Evolutionary conservation across 2,797 vertebrate species (phyloP), one percentile per base, ranked within the genome.

Genomic region (Manis javanica): DNA sequence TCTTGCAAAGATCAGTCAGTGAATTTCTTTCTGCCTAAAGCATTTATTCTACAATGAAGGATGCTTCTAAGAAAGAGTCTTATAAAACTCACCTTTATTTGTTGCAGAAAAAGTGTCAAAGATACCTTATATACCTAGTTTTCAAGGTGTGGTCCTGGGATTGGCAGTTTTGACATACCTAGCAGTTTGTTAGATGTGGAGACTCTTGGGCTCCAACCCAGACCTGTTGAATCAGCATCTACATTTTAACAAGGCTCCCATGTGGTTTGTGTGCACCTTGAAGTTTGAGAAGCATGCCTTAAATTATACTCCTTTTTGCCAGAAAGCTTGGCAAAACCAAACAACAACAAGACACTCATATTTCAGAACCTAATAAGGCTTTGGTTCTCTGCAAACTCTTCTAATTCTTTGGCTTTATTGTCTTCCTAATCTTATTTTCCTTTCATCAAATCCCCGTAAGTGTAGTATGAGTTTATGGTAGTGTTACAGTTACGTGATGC

Each of bases 331-430:
- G 39, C 37, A 66, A 89, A 93, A 91, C 75, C 15, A 46, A 34
- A 42, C 26, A 92, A 51, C 55, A 61, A 89, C 15, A 39, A 42
- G 69, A 10, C 24, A 18, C 4, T 61, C 21, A 0, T 74, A 61
- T 84, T 86, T 91, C 78, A 75, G 78, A 95, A 92, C 39, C 34
- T 87, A 55, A 49, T 29, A 53, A 82, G 77, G 15, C 72, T 75
- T 83, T 66, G 7, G 15, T 88, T 81, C 42, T 66, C 23, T 34
- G 29, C 19, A 64, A 37, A 82, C 66, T 64, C 37, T 39, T 66
- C 64, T 93, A 68, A 51, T 90, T 77, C 61, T 16, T 85, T 68
- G 19, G 21, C 72, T 96, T 46, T 83, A 72, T 79, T 89, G 21
- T 78, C 92, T 90, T 92, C 53, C 55, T 57, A 66, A 29, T 55